phyloP scores from a whole-genome alignment of 2,888 invertebrate genomes.

The Heliothis peltigera region DNA sequence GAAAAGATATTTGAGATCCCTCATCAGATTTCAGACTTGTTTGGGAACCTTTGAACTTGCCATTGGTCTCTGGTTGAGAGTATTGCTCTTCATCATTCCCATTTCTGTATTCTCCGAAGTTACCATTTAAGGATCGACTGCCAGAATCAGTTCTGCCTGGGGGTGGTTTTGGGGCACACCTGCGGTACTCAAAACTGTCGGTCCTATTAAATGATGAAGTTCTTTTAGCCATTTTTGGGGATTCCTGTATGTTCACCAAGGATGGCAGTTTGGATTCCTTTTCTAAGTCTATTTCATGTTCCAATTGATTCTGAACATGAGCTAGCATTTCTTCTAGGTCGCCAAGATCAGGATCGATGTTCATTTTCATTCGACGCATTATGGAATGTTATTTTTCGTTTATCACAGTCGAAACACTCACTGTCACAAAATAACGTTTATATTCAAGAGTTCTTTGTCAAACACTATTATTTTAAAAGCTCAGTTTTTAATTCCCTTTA shows the following conservation, averaged over 20 bases:
- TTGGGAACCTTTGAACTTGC: conserved; percentile 75
- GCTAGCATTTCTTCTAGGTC: conserved; percentile 88
- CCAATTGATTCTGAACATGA: conserved; percentile 84
- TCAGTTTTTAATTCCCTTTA: conserved; percentile 42
- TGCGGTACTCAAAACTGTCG: conserved; percentile 74
- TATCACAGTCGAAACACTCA: conserved; percentile 55
- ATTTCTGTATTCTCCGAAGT: conserved; percentile 61
- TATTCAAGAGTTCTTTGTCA: conserved; percentile 25
- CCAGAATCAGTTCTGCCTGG: conserved; percentile 54
- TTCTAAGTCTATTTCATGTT: conserved; percentile 84
- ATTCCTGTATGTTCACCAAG: conserved; percentile 79
- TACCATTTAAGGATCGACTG: conserved; percentile 53
- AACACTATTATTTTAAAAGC: conserved; percentile 22
- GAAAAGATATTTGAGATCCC: conserved; percentile 78
- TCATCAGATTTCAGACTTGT: conserved; percentile 80
- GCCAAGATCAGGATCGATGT: conserved; percentile 83
- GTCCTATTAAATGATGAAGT: conserved; percentile 74
- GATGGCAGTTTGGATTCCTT: conserved; percentile 82
- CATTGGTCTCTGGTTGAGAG: conserved; percentile 70
- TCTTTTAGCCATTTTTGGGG: conserved; percentile 79
- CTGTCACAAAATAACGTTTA: conserved; percentile 33
- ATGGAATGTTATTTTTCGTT: conserved; percentile 49
- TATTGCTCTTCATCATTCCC: conserved; percentile 70
- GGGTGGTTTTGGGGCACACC: conserved; percentile 71
- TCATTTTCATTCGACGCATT: conserved; percentile 83